Conservation (phyloP, 2,797 vertebrate species). For the Sebastes oblongus region DNA sequence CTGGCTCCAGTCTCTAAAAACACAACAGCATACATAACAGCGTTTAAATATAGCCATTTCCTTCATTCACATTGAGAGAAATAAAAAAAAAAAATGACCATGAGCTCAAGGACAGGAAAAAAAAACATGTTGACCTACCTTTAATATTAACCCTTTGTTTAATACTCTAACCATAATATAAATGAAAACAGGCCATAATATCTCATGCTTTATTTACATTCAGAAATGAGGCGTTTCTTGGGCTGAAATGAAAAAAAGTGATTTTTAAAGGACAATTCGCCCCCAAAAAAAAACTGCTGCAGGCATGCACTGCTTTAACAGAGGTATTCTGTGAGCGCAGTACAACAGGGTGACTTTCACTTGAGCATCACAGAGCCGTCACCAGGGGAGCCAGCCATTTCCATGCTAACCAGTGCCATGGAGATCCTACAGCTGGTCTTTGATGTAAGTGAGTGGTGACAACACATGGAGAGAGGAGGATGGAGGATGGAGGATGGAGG, state of each 20-base stretch:
- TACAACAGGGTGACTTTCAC: slow-evolving; percentile 38
- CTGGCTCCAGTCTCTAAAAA: slow-evolving; percentile 66
- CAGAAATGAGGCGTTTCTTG: slow-evolving; percentile 60
- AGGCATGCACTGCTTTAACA: slow-evolving; percentile 14
- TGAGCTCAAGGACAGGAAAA: slow-evolving; percentile 63
- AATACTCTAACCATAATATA: slow-evolving; percentile 69
- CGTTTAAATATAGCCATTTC: slow-evolving; percentile 68
- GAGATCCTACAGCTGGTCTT: slow-evolving; percentile 60
- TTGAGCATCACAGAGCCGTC: slow-evolving; percentile 48
- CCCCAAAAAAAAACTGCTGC: neutral
- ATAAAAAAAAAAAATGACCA: slow-evolving; percentile 37
- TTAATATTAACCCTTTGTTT: slow-evolving; percentile 68
- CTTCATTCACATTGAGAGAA: slow-evolving; percentile 69
- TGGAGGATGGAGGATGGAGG: neutral
- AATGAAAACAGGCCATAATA: slow-evolving; percentile 75
- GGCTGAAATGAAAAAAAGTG: slow-evolving; percentile 5
- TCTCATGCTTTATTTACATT: slow-evolving; percentile 84
- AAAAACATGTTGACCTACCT: slow-evolving; percentile 41
- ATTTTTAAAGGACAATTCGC: neutral
- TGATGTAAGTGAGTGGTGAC: slow-evolving; percentile 46
- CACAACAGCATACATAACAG: slow-evolving; percentile 69
- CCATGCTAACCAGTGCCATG: slow-evolving; percentile 57
- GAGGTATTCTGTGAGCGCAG: slow-evolving; percentile 1
- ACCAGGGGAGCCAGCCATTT: slow-evolving; percentile 59
- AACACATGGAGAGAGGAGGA: neutral